Conservation (phyloP, 2,113 vertebrate genomes). For the Cromileptes altivelis region DNA sequence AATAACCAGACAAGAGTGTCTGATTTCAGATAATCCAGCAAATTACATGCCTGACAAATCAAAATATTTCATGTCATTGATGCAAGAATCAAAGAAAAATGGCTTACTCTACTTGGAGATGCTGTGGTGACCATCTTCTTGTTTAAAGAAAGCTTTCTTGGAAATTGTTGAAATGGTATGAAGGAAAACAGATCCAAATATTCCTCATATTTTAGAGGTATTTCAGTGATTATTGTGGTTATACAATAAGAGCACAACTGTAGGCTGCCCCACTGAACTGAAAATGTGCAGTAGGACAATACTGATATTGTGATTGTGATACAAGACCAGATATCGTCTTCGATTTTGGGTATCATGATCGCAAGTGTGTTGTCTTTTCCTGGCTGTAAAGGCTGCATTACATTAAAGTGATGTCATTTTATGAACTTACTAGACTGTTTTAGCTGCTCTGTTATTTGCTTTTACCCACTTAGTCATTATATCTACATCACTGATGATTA, state of each 20-base stretch:
- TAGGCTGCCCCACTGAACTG: not conserved
- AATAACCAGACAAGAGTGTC: not conserved
- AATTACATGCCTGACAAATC: not conserved
- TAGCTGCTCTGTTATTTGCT: too few species aligned
- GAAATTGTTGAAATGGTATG: not conserved
- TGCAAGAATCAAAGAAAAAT: not conserved
- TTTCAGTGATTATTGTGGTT: not conserved
- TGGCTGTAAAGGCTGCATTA: too few species aligned
- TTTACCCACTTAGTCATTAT: too few species aligned
- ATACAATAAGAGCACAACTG: too few species aligned
- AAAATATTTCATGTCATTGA: not conserved
- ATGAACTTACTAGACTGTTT: too few species aligned
- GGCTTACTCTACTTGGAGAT: not conserved
- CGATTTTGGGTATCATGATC: too few species aligned
- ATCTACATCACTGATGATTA: too few species aligned
- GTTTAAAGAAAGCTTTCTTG: not conserved
- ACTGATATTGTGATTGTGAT: too few species aligned
- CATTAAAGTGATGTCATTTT: too few species aligned
- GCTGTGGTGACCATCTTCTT: not conserved
- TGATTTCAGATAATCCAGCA: not conserved
- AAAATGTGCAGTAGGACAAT: too few species aligned
- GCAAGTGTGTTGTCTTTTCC: too few species aligned
- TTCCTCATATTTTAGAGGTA: not conserved
- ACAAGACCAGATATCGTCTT: too few species aligned
- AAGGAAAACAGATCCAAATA: not conserved